These are phyloP conservation scores for Dicaeum eximium DNA, from an alignment of 2,113 vertebrate genomes.

Conservation along the genomic window DNA sequence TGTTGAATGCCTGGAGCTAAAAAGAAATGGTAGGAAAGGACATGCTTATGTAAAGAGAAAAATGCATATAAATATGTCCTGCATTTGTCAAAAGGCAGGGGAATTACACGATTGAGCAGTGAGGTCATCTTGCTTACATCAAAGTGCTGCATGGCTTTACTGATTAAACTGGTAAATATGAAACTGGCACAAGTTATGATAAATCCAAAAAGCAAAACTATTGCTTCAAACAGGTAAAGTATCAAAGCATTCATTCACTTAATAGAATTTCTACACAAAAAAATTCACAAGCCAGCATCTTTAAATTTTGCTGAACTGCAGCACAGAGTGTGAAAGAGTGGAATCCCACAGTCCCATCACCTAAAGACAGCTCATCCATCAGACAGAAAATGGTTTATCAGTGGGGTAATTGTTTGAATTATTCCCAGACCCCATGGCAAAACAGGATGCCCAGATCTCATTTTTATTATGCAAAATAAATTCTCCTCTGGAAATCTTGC, in stretches of 20 bases:
- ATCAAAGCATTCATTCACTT: not conserved
- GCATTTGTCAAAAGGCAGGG: not conserved
- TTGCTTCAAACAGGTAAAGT: not conserved
- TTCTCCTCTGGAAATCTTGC: not conserved
- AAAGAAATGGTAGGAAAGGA: not conserved
- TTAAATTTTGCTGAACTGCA: not conserved
- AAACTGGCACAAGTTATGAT: not conserved
- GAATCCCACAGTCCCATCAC: not conserved
- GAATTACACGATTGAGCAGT: not conserved
- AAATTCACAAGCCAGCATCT: not conserved
- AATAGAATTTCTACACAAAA: not conserved
- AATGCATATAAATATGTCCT: not conserved
- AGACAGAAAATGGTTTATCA: not conserved
- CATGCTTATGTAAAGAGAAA: not conserved
- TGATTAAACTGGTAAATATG: not conserved
- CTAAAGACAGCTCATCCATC: not conserved
- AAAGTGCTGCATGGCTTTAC: not conserved
- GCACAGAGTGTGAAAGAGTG: not conserved
- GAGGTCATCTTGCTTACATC: not conserved
- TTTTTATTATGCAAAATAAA: not conserved
- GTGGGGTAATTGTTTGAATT: not conserved
- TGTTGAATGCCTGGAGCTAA: not conserved
- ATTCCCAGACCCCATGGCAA: not conserved
- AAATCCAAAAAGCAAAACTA: not conserved
- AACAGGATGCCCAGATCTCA: not conserved